phyloP scores from a whole-genome alignment of 1,140 invertebrate species.

The Homarus americanus region DNA sequence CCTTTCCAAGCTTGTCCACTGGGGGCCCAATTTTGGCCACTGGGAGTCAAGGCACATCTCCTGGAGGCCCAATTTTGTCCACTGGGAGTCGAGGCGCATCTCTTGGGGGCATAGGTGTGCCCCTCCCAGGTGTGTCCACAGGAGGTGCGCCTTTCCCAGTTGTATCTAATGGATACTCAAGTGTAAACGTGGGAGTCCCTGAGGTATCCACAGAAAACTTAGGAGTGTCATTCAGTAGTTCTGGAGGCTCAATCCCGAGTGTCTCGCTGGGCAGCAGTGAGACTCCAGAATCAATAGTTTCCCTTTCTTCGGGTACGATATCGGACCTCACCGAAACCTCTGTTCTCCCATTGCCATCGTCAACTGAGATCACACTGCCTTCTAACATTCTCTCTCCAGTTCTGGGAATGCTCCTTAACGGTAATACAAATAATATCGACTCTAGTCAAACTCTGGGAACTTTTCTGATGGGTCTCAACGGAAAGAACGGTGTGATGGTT shows the following conservation, averaged over 20 bases:
- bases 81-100: not conserved
- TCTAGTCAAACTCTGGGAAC: slow-evolving; percentile 23
- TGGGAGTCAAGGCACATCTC: not conserved
- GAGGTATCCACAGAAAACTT: not conserved
- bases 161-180: not conserved
- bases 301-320: not conserved
- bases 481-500: slow-evolving; percentile 40
- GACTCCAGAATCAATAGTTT: not conserved
- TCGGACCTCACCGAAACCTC: too few relatives aligned
- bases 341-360: not conserved
- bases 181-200: not conserved
- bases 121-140: too few relatives aligned
- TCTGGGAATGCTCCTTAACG: slow-evolving; percentile 15
- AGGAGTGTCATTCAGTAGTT: not conserved
- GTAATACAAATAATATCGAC: slow-evolving; percentile 7
- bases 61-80: too few relatives aligned
- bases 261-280: not conserved
- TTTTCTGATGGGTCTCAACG: slow-evolving; percentile 33
- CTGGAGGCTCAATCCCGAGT: not conserved
- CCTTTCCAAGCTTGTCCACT: not conserved
- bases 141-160: not conserved
- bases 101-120: not conserved
- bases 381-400: not conserved
- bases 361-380: not conserved
- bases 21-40: too few relatives aligned